Conservation (phyloP, 2,113 vertebrate species). For the Atlantisia rogersi region DNA sequence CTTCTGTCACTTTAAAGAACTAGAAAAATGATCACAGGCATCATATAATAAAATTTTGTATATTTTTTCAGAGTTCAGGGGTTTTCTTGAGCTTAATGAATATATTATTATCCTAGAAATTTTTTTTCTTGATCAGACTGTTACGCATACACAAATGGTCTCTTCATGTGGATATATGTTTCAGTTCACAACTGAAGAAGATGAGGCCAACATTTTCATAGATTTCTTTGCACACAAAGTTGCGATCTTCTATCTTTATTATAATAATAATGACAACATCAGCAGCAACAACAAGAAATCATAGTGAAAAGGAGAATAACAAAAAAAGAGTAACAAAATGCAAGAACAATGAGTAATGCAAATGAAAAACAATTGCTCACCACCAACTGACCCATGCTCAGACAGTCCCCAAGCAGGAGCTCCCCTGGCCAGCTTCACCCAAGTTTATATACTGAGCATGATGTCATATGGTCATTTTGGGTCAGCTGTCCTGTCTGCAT, state of each 20-base stretch:
- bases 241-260: not conserved
- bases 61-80: not conserved
- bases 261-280: too few relatives aligned
- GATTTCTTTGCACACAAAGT: not conserved
- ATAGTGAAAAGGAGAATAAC: too few relatives aligned
- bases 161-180: not conserved
- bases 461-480: too few relatives aligned
- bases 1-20: not conserved
- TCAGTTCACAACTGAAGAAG: not conserved
- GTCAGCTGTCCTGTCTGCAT: too few relatives aligned
- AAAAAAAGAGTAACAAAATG: too few relatives aligned
- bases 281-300: too few relatives aligned
- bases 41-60: not conserved
- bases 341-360: too few relatives aligned
- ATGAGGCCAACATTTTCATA: not conserved
- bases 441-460: too few relatives aligned
- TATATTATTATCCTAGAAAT: not conserved
- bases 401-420: too few relatives aligned
- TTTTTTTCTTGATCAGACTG: not conserved
- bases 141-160: not conserved
- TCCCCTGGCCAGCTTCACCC: too few relatives aligned
- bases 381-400: too few relatives aligned
- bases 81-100: not conserved
- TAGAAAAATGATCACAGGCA: not conserved
- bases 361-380: too few relatives aligned